A percentile compares a stretch with the other conserved stretches of the same genome.
Conservation (phyloP, 2,113 vertebrate genomes). For the Corvus hawaiiensis region DNA sequence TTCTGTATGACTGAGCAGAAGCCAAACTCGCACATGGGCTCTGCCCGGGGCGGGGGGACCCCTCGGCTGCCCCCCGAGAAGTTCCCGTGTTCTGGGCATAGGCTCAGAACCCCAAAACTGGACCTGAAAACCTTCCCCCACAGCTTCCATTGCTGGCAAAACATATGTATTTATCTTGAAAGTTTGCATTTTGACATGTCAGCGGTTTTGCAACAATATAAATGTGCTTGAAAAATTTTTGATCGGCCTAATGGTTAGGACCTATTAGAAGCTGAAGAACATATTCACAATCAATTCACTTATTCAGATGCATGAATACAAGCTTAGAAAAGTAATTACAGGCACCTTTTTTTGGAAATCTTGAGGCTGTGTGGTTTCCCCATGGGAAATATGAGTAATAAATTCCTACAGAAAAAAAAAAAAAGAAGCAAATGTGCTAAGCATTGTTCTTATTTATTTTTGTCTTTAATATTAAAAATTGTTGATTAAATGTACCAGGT, state of each 20-base stretch:
- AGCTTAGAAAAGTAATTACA: slow-evolving; percentile 55
- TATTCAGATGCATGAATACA: slow-evolving; percentile 46
- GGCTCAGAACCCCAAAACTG: not conserved
- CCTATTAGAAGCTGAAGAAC: slow-evolving; percentile 13
- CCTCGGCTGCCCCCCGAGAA: not conserved
- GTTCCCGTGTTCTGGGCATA: too few species aligned
- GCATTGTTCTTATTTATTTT: not conserved
- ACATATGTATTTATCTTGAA: not conserved
- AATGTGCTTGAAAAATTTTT: slow-evolving; percentile 36
- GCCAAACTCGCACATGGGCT: not conserved
- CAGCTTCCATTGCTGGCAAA: not conserved
- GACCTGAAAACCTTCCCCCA: not conserved
- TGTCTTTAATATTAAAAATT: not conserved
- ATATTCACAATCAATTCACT: slow-evolving; percentile 31
- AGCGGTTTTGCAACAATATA: not conserved
- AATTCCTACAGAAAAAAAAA: not conserved
- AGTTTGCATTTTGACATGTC: not conserved
- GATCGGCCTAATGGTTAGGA: slow-evolving; percentile 44
- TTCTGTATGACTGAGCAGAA: not conserved
- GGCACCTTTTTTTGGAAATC: slow-evolving; percentile 28
- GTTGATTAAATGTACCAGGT: not conserved
- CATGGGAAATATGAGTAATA: slow-evolving; percentile 30
- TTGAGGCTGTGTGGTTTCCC: not conserved
- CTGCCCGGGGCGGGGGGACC: rapidly evolving
- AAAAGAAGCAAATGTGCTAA: not conserved